phyloP scores from a whole-genome alignment of 30 jellyfish, hydroid and myxozoan species.

The Rhopilema esculentum region DNA sequence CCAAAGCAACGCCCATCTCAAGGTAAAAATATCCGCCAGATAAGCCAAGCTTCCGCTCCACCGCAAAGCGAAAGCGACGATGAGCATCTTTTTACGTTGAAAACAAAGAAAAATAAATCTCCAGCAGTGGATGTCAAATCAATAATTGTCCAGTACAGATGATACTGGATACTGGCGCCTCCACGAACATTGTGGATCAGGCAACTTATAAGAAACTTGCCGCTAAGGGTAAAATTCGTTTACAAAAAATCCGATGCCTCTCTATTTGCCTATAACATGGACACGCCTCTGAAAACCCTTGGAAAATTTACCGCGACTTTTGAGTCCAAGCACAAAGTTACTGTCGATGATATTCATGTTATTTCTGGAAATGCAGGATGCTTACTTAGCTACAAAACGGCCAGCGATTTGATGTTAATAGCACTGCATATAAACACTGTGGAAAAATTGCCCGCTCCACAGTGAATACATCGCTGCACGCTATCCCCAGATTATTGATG shows the following conservation, averaged over 20 bases:
- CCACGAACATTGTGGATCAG: constrained; percentile 31
- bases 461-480: constrained; percentile 42
- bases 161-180: constrained; percentile 56
- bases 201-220: constrained; percentile 19
- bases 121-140: constrained; percentile 36
- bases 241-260: constrained; percentile 23
- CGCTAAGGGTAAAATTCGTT: constrained; percentile 34
- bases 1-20: constrained; percentile 37
- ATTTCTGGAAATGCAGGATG: constrained; percentile 47
- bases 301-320: constrained; percentile 49
- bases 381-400: constrained; percentile 25
- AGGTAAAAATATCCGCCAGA: constrained; percentile 35
- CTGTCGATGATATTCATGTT: constrained; percentile 50
- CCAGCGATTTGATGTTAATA: constrained; percentile 35
- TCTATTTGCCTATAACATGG: constrained; percentile 11
- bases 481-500: constrained; percentile 45
- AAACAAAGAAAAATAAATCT: constrained; percentile 8
- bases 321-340: constrained; percentile 41
- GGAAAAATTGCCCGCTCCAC: constrained; percentile 34
- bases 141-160: too few species aligned
- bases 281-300: constrained; percentile 49
- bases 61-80: constrained; percentile 48
- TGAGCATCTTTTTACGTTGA: constrained; percentile 31
- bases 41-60: constrained; percentile 29
- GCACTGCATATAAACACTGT: constrained; percentile 29